Conservation (phyloP, 92 coral and sea anemone genomes). For the Muricea muricata region DNA sequence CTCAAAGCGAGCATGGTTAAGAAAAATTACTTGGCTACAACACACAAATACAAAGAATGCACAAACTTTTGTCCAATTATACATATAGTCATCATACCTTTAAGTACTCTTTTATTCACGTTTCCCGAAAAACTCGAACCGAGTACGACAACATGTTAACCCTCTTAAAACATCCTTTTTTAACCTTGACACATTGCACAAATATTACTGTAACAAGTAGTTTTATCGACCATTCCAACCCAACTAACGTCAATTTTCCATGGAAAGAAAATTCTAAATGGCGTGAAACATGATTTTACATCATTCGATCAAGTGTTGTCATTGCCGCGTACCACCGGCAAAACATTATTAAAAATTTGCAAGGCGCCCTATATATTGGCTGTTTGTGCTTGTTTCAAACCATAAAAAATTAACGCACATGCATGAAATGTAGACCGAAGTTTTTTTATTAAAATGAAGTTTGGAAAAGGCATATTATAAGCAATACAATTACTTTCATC, state of each 20-base stretch:
- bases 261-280: background rate
- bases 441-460: background rate
- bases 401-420: constrained; percentile 99
- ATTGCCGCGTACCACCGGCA: constrained; percentile 72
- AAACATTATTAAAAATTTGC: constrained; percentile 97
- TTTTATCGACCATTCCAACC: too few relatives aligned
- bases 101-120: too few relatives aligned
- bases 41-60: constrained; percentile 11
- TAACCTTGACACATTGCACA: background rate
- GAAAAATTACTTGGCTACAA: too few relatives aligned
- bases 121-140: background rate
- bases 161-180: too few relatives aligned
- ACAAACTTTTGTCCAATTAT: too few relatives aligned
- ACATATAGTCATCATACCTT: too few relatives aligned
- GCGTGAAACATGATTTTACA: background rate
- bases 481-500: background rate
- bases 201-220: too few relatives aligned
- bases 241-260: too few relatives aligned
- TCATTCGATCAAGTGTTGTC: constrained; percentile 54
- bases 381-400: constrained; percentile 83
- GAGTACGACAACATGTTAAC: background rate
- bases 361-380: constrained; percentile 75
- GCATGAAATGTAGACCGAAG: constrained; percentile 42
- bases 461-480: background rate
- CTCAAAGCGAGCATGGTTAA: too few relatives aligned